phyloP scores from a whole-genome alignment of 2,797 vertebrate species.

The Glossophaga mutica region DNA sequence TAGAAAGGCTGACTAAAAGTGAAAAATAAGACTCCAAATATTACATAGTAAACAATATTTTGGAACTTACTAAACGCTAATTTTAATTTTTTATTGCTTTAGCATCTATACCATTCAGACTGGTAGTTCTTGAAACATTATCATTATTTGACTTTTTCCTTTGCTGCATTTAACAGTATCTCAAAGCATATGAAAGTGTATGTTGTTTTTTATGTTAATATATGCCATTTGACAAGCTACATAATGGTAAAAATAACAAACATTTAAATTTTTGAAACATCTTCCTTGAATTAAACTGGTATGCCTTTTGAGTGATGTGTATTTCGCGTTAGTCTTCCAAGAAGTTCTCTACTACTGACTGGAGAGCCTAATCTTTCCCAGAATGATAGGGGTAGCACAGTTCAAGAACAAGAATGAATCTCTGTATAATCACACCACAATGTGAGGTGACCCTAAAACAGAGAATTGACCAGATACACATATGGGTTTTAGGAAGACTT shows the following conservation, averaged over 20 bases:
- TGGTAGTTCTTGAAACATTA: conserved; percentile 30
- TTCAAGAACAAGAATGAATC: conserved; percentile 83
- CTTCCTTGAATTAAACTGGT: conserved; percentile 68
- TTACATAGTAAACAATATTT: background rate
- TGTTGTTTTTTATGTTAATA: conserved; percentile 49
- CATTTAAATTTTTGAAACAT: conserved; percentile 51
- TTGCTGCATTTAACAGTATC: background rate
- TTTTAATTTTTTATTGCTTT: conserved; percentile 11
- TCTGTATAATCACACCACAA: conserved; percentile 86
- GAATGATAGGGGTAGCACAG: conserved; percentile 78
- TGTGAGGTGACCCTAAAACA: conserved; percentile 87
- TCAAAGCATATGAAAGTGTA: background rate
- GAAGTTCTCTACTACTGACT: conserved; percentile 72
- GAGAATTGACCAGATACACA: conserved; percentile 83
- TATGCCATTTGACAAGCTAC: conserved; percentile 16
- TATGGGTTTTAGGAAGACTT: conserved; percentile 85
- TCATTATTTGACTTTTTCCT: conserved; percentile 47
- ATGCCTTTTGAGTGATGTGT: conserved; percentile 54
- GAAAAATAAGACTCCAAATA: background rate
- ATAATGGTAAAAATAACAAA: background rate
- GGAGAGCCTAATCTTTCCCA: conserved; percentile 80
- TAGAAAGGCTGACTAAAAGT: background rate
- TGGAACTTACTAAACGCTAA: conserved; percentile 11
- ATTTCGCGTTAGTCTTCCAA: conserved; percentile 73
- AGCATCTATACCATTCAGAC: conserved; percentile 4